A percentile compares a stretch with the other conserved stretches of the same genome.
Evolutionary conservation across 2,113 vertebrate genomes (phyloP).

Genomic region (Prunella fulvescens): DNA sequence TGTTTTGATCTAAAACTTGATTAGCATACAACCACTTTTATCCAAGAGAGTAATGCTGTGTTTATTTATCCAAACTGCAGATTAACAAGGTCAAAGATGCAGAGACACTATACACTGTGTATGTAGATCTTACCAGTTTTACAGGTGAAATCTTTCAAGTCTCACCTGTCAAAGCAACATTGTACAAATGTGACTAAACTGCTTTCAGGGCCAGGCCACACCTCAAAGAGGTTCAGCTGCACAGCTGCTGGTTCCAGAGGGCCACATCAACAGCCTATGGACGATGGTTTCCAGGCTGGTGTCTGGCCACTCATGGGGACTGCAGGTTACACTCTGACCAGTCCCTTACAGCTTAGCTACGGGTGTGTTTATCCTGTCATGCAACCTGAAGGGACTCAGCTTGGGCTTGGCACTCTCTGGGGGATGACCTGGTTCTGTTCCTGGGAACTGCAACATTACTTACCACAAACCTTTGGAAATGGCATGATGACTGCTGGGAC

Average conservation of each 20-base stretch:
- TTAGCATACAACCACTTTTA: background rate
- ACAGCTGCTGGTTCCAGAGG: background rate
- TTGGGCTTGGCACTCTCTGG: background rate
- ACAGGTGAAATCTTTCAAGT: background rate
- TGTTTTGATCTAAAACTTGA: background rate
- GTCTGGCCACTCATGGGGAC: background rate
- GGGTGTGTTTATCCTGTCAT: accelerated
- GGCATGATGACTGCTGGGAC: background rate
- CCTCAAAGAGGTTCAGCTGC: background rate
- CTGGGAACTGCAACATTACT: background rate
- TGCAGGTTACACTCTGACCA: background rate
- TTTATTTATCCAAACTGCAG: background rate
- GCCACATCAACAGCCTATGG: background rate
- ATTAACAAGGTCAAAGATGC: background rate
- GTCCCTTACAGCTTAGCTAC: background rate
- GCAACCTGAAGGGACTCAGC: background rate
- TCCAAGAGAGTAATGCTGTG: background rate
- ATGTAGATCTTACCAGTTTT: background rate
- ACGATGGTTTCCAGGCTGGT: background rate
- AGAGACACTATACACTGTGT: background rate
- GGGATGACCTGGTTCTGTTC: background rate
- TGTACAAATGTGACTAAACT: background rate
- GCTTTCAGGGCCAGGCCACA: background rate
- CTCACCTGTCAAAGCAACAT: background rate
- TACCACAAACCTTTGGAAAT: background rate